Conservation (phyloP, 2,113 vertebrate genomes). For the Ptilorrhoa leucosticta region DNA sequence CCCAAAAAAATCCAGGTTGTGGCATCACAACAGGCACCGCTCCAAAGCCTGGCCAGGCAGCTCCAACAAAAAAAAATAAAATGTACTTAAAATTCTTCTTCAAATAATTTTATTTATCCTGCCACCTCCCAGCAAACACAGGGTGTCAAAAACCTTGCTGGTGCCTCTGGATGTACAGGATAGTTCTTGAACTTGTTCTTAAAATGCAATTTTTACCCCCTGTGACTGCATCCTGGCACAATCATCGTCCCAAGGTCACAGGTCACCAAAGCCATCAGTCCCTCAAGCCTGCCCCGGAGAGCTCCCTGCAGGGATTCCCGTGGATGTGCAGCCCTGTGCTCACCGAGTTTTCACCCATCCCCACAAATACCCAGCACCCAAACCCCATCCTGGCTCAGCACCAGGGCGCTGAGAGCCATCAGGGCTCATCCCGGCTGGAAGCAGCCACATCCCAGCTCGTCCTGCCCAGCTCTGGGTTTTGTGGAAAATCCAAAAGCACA, state of each 20-base stretch:
- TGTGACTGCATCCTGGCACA: not conserved
- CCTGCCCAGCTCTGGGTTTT: not conserved
- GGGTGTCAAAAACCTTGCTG: not conserved
- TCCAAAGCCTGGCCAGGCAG: not conserved
- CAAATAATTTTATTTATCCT: not conserved
- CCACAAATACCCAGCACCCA: not conserved
- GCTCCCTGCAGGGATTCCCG: not conserved
- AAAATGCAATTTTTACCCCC: not conserved
- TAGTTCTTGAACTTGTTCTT: not conserved
- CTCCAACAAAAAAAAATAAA: not conserved
- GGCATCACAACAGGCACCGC: fast-evolving
- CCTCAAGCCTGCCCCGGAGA: fast-evolving
- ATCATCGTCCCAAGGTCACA: fast-evolving
- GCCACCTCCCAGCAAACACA: not conserved
- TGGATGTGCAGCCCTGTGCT: not conserved
- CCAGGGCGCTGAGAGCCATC: not conserved
- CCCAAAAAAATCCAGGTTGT: not conserved
- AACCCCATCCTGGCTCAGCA: not conserved
- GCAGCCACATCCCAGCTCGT: not conserved
- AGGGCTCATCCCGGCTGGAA: not conserved
- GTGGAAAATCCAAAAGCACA: not conserved
- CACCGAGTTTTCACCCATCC: not conserved
- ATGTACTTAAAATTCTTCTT: not conserved
- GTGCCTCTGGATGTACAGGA: not conserved
- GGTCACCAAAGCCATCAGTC: not conserved